These are phyloP conservation scores for Onychomys arenicola DNA, from an alignment of 2,797 vertebrate species.

Conservation along the genomic window DNA sequence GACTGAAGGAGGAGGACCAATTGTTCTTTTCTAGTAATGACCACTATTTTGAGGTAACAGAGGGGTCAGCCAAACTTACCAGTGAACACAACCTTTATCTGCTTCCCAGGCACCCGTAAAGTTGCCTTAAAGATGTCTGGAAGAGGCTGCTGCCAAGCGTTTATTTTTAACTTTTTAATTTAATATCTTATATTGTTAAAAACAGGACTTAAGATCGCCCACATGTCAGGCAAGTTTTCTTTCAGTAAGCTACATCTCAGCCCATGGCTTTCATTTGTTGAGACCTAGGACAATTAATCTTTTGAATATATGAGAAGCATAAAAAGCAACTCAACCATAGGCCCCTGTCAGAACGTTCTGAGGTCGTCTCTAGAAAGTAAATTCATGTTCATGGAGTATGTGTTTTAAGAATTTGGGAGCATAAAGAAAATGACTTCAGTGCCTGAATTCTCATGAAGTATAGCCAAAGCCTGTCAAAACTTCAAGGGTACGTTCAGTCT, in stretches of 20 bases:
- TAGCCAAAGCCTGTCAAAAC: background rate
- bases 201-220: background rate
- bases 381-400: background rate
- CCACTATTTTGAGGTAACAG: background rate
- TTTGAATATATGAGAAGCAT: background rate
- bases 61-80: background rate
- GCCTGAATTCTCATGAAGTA: background rate
- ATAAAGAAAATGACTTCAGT: background rate
- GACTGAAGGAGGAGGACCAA: background rate
- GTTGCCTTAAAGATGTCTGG: background rate
- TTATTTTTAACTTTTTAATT: background rate
- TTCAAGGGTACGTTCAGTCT: background rate
- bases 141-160: background rate
- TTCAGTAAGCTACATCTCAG: too few relatives aligned
- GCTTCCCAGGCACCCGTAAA: background rate
- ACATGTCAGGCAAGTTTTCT: background rate
- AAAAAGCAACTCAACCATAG: background rate
- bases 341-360: slow-evolving; percentile 22
- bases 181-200: background rate
- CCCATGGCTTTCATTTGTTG: background rate
- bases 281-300: background rate
- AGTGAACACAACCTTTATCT: background rate
- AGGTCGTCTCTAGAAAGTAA: background rate
- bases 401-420: background rate
- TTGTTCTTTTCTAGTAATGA: background rate